Evolutionary conservation across 1,140 invertebrate species (phyloP).

Genomic region (Zaprionus capensis): DNA sequence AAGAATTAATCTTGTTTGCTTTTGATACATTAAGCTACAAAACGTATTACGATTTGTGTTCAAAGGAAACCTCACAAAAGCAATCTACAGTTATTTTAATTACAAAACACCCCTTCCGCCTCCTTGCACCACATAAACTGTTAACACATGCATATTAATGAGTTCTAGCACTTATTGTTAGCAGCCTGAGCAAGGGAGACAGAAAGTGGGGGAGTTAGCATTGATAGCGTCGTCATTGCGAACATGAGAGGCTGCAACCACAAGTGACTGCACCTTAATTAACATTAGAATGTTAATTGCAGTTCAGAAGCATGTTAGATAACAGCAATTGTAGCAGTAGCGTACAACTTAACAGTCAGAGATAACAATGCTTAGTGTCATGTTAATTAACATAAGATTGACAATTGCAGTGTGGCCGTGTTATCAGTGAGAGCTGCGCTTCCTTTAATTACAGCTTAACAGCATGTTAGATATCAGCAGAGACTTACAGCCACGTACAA

Average conservation of each 20-base stretch:
- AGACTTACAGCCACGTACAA: too few relatives aligned
- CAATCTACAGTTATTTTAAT: slow-evolving; percentile 4
- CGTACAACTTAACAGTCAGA: too few relatives aligned
- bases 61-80: neutral
- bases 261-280: neutral
- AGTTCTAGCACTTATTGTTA: neutral
- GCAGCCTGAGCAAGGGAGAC: too few relatives aligned
- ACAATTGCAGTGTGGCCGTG: too few relatives aligned
- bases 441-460: too few relatives aligned
- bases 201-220: neutral
- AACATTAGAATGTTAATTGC: neutral
- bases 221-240: neutral
- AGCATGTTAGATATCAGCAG: too few relatives aligned
- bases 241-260: neutral
- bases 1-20: slow-evolving; percentile 3
- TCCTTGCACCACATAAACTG: neutral
- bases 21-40: slow-evolving; percentile 6
- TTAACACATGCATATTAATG: neutral
- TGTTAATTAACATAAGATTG: too few relatives aligned
- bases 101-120: neutral
- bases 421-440: too few relatives aligned
- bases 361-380: too few relatives aligned
- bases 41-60: slow-evolving; percentile 6
- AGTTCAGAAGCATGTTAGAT: neutral
- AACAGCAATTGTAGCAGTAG: neutral